Percentiles rank a stretch among this genome's conserved stretches.
These are phyloP conservation scores for Drosophila mimetica DNA, from an alignment of 2,888 invertebrate genomes.

Conservation along the genomic window DNA sequence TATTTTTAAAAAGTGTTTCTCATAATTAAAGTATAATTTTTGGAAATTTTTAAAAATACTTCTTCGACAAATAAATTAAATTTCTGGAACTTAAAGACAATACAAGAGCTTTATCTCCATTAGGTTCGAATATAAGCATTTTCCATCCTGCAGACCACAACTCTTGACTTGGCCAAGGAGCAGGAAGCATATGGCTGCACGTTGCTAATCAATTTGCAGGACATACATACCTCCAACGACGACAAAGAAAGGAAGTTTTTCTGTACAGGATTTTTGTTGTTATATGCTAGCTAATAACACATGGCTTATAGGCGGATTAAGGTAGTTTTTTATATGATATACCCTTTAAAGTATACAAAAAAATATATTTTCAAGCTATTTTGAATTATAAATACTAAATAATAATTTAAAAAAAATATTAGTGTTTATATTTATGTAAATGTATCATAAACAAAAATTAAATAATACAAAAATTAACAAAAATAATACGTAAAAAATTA, in stretches of 20 bases:
- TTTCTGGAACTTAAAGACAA: not conserved
- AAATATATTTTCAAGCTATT: too few relatives aligned
- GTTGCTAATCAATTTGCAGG: constrained; percentile 59
- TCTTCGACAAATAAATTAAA: too few relatives aligned
- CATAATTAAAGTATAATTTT: too few relatives aligned
- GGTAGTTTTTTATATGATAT: too few relatives aligned
- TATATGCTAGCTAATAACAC: not conserved
- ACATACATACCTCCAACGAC: constrained; percentile 20
- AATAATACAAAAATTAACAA: too few relatives aligned
- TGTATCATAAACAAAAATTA: too few relatives aligned
- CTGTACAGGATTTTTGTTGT: not conserved
- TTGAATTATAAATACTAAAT: too few relatives aligned
- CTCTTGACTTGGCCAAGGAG: constrained; percentile 19
- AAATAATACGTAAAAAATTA: not conserved
- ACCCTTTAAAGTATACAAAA: too few relatives aligned
- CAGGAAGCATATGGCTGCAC: constrained; percentile 26
- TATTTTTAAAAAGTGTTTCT: not conserved
- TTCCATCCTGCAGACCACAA: constrained; percentile 14
- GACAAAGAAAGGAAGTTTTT: not conserved
- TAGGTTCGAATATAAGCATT: constrained; percentile 7
- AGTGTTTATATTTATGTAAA: too few relatives aligned
- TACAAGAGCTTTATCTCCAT: not conserved
- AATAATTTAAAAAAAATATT: too few relatives aligned
- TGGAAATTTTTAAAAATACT: too few relatives aligned
- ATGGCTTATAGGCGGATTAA: too few relatives aligned